Evolutionary conservation across 2,888 invertebrate genomes (phyloP).

Genomic region (Drosophila bunnanda): DNA sequence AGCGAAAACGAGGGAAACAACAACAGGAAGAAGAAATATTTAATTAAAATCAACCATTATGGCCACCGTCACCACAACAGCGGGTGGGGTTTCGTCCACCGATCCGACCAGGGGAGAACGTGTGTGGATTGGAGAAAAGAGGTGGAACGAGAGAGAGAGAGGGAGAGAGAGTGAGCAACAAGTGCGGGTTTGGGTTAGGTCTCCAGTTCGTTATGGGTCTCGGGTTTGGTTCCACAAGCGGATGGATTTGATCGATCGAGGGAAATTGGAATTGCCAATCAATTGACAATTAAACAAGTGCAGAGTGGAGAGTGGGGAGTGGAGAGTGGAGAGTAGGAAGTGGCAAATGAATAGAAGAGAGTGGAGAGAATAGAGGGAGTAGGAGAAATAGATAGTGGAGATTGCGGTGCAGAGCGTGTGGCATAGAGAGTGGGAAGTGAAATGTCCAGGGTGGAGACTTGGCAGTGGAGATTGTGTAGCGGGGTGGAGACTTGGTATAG

Average conservation of each 20-base stretch:
- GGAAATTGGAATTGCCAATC: constrained; percentile 42
- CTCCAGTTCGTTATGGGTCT: too few relatives aligned
- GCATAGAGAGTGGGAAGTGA: not conserved
- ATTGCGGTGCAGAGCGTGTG: not conserved
- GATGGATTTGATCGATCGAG: constrained; percentile 27
- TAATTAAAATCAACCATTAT: constrained; percentile 84
- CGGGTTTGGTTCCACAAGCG: constrained; percentile 1
- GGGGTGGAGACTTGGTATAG: too few relatives aligned
- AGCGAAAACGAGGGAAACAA: constrained; percentile 60
- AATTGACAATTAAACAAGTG: constrained; percentile 35
- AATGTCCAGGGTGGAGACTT: not conserved
- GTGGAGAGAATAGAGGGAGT: not conserved
- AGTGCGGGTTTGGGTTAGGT: constrained; percentile 1
- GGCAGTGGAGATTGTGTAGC: not conserved
- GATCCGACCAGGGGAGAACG: constrained; percentile 13
- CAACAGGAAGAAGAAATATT: constrained; percentile 85
- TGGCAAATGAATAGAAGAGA: not conserved
- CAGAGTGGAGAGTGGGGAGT: not conserved
- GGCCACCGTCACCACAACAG: constrained; percentile 69
- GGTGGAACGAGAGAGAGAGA: not conserved
- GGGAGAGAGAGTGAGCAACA: not conserved
- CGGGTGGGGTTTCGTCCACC: constrained; percentile 39
- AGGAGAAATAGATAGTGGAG: not conserved
- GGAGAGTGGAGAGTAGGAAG: not conserved
- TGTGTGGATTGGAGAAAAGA: not conserved